Evolutionary conservation across 1,140 invertebrate species (phyloP).

Genomic region (Pseudomyrmex gracilis): DNA sequence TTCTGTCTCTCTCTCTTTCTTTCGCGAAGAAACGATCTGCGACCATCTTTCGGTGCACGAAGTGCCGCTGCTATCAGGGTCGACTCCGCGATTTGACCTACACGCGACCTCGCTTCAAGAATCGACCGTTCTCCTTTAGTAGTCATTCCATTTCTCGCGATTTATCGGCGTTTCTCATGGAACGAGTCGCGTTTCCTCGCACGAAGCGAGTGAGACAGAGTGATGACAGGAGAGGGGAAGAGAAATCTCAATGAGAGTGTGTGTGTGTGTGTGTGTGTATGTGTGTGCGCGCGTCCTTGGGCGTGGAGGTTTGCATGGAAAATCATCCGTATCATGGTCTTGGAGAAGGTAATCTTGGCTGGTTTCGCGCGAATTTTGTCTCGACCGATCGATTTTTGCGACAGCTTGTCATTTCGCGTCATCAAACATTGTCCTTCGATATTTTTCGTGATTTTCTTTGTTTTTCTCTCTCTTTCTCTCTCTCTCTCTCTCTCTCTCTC

Average conservation of each 20-base stretch:
- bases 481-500: no score
- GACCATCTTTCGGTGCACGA: constrained; percentile 65
- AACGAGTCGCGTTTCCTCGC: constrained; percentile 42
- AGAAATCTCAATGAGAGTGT: not conserved
- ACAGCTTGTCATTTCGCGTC: no score
- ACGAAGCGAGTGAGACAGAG: constrained; percentile 43
- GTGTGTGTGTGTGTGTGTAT: not conserved
- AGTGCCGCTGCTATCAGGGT: constrained; percentile 44
- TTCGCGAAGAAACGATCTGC: not conserved
- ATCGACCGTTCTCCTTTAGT: constrained; percentile 77
- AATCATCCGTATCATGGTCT: constrained; percentile 52
- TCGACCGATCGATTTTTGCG: no score
- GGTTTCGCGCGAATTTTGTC: not conserved
- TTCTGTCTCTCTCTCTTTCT: no score
- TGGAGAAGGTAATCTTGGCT: constrained; percentile 21
- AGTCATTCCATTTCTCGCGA: constrained; percentile 66
- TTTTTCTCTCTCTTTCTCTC: no score
- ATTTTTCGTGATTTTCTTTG: no score
- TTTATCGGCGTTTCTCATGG: constrained; percentile 67
- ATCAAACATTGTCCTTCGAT: no score
- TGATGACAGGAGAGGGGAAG: constrained; percentile 26
- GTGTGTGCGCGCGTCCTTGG: constrained; percentile 24
- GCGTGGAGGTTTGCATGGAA: constrained; percentile 32
- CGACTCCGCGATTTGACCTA: constrained; percentile 71
- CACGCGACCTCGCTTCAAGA: constrained; percentile 72